Conservation (phyloP, 2,113 vertebrate genomes). For the Forbesichthys agassizii region DNA sequence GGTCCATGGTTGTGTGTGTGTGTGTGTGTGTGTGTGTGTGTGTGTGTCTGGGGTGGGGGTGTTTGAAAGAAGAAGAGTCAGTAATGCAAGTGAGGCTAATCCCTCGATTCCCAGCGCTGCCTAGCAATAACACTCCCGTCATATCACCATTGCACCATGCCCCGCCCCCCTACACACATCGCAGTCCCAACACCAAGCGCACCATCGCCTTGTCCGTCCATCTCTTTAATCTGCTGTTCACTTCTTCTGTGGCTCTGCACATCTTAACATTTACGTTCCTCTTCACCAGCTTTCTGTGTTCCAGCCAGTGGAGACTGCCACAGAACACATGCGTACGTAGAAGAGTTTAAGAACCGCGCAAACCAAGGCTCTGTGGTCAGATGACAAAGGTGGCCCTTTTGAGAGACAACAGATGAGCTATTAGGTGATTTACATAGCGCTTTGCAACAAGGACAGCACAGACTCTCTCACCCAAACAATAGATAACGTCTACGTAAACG, state of each 20-base stretch:
- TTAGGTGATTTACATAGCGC: constrained; percentile 17
- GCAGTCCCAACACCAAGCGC: neutral
- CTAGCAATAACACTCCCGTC: constrained; percentile 33
- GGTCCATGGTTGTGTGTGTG: constrained; percentile 12
- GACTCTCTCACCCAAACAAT: constrained; percentile 15
- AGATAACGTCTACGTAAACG: too few species aligned
- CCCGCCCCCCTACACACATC: neutral
- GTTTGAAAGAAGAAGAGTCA: constrained; percentile 6
- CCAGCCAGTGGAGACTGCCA: neutral
- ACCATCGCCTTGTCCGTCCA: neutral
- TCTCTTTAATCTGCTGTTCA: constrained; percentile 1
- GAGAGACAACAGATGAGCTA: constrained; percentile 16
- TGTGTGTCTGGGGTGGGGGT: constrained; percentile 1
- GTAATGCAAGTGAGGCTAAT: constrained; percentile 73
- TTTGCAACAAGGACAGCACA: constrained; percentile 12
- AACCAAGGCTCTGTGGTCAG: constrained; percentile 14
- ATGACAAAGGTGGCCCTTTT: neutral
- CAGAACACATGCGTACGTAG: constrained; percentile 15
- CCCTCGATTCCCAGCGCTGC: constrained; percentile 61
- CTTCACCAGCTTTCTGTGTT: constrained; percentile 35
- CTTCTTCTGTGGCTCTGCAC: neutral
- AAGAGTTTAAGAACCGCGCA: constrained; percentile 6
- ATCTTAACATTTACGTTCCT: constrained; percentile 29
- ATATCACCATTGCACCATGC: neutral
- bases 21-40: too few species aligned